Conservation (phyloP, 2,113 vertebrate genomes). For the Cebidichthys violaceus region DNA sequence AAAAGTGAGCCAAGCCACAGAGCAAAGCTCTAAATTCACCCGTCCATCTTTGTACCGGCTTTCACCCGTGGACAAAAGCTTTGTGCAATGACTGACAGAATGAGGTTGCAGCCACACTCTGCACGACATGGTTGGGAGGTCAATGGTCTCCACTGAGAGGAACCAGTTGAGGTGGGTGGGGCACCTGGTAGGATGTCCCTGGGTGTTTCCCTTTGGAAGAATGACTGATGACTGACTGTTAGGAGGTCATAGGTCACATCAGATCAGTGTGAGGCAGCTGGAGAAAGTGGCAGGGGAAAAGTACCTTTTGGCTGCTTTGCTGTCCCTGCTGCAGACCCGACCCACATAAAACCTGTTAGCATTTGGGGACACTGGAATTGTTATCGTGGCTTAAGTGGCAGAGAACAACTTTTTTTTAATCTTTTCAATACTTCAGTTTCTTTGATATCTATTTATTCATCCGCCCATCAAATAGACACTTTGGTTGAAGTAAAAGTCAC, state of each 20-base stretch:
- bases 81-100: slow-evolving; percentile 30
- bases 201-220: background rate
- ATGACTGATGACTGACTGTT: slow-evolving; percentile 9
- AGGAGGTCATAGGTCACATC: background rate
- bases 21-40: slow-evolving; percentile 18
- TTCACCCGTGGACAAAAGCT: slow-evolving; percentile 22
- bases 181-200: background rate
- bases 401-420: background rate
- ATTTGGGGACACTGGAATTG: background rate
- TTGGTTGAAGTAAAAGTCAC: background rate
- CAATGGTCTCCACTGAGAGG: slow-evolving; percentile 21
- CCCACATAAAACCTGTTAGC: background rate
- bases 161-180: background rate
- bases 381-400: background rate
- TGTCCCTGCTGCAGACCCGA: background rate
- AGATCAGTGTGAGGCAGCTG: background rate
- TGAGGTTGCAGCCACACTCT: slow-evolving; percentile 11
- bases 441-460: background rate
- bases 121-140: slow-evolving; percentile 2
- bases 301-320: background rate
- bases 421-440: background rate
- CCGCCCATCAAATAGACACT: background rate
- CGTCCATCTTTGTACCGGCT: background rate
- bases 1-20: background rate
- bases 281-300: background rate